A percentile compares a stretch with the other conserved stretches of the same genome.
Evolutionary conservation across 1,140 invertebrate genomes (phyloP).

Genomic region (Pomacea maculata): DNA sequence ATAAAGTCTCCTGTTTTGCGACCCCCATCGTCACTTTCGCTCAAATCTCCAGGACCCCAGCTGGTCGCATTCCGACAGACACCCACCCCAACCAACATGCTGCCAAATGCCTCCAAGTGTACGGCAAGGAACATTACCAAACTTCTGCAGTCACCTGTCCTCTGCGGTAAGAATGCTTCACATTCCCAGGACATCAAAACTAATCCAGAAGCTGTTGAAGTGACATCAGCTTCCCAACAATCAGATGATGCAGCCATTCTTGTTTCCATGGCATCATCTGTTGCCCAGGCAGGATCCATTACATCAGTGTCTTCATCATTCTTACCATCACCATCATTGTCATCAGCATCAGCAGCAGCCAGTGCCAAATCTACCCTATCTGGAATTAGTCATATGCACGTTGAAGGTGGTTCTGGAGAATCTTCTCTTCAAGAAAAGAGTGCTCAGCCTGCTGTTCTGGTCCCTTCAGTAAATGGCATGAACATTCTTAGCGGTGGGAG

Average conservation of each 20-base stretch:
- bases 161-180: neutral
- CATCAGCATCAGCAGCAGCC: neutral
- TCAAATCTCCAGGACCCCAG: slow-evolving; percentile 22
- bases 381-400: neutral
- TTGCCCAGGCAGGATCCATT: neutral
- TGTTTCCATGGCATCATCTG: slow-evolving; percentile 4
- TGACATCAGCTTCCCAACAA: neutral
- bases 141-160: slow-evolving; percentile 25
- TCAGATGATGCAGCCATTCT: neutral
- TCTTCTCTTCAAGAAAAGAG: neutral
- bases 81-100: neutral
- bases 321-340: neutral
- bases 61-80: slow-evolving; percentile 21
- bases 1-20: slow-evolving; percentile 13
- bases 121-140: slow-evolving; percentile 24
- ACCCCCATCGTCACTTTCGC: slow-evolving; percentile 21
- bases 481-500: neutral
- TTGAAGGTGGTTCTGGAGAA: neutral
- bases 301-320: slow-evolving; percentile 14
- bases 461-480: slow-evolving; percentile 8
- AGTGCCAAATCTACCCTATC: neutral
- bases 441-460: neutral
- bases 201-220: neutral
- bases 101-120: slow-evolving; percentile 17
- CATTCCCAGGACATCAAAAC: neutral